Evolutionary conservation across 2,797 vertebrate genomes (phyloP).

Genomic region (Oryzias dopingdopingensis): DNA sequence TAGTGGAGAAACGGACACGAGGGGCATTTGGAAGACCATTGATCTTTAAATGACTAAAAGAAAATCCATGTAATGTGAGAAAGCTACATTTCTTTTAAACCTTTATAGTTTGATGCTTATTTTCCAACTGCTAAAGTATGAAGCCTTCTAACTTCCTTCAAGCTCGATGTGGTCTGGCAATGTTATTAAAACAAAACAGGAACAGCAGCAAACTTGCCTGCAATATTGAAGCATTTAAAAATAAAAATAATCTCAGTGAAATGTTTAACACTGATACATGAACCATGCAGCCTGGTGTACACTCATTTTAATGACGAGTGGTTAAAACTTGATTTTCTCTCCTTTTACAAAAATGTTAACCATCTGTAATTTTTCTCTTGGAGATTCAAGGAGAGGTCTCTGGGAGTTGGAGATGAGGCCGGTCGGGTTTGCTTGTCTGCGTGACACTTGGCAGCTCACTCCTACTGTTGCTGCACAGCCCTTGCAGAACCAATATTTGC

Average conservation of each 20-base stretch:
- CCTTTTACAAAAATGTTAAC: background rate
- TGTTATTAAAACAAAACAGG: too few species aligned
- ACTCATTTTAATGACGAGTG: background rate
- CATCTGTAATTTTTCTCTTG: background rate
- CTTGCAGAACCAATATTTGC: background rate
- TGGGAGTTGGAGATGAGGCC: background rate
- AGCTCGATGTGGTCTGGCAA: slow-evolving; percentile 3
- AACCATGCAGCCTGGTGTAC: background rate
- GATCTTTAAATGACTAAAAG: slow-evolving; percentile 62
- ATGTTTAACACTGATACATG: background rate
- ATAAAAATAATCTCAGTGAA: background rate
- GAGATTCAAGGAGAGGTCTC: background rate
- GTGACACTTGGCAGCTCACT: background rate
- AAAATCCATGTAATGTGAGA: slow-evolving; percentile 66
- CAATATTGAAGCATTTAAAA: background rate
- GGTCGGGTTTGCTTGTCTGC: background rate
- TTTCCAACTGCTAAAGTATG: slow-evolving; percentile 25
- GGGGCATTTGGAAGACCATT: slow-evolving; percentile 58
- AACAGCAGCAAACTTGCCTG: background rate
- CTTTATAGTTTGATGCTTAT: slow-evolving; percentile 56
- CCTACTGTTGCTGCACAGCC: background rate
- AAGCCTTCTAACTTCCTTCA: slow-evolving; percentile 18
- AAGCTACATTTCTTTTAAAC: slow-evolving; percentile 56
- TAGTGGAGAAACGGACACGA: slow-evolving; percentile 68
- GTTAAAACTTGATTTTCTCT: background rate